Base-by-base conservation (phyloP, 2,797 vertebrate species). In the Brachyalestes nurse region DNA sequence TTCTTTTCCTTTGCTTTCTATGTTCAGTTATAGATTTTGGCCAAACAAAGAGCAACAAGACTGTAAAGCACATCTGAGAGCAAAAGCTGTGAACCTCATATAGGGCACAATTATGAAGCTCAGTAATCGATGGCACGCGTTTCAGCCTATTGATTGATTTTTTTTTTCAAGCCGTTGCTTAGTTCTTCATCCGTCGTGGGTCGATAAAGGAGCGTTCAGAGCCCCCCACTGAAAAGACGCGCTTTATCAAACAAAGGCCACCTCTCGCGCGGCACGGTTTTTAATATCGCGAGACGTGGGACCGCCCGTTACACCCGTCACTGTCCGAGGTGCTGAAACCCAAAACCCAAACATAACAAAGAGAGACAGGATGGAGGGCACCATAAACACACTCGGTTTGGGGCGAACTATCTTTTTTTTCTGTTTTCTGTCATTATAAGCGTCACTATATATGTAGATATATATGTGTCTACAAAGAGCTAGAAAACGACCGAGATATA, bases 291-390 rank as follows among this genome's bases (percentile, higher is more conserved):
- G 16, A 65, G 51, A 74, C 19, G 51, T 51, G 16, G 28, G 70
- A 67, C 6, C 21, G 6, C 19, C 0, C n/a, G 10, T 61, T 4
- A 42, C 34, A 25, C 45, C 38, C 14, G 88, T 87, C 85, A 81
- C 91, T 92, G 87, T 92, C 90, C 87, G 21, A 3, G 90, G 91
- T 93, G 82, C 92, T 93, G 90, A 89, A 91, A 51, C 40, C 60
- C 76, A 23, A 38, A 91, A 45, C 40, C 57, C 76, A 23, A 38
- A 13, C n/a, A 13, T 38, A 9, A 19, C 71, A 53, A 16, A 25
- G 21, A 17, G 23, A 0, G 25, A 12, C 2, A 13, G 6, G 5
- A 19, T 6, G 5, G 23, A 21, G 57, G 7, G 5, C 1, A 57
- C 13, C 0, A 65, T 40, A 53, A 38, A 72, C 45, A 72, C 9